Conservation (phyloP, 2,797 vertebrate genomes). For the Pseudocheirus occidentalis region DNA sequence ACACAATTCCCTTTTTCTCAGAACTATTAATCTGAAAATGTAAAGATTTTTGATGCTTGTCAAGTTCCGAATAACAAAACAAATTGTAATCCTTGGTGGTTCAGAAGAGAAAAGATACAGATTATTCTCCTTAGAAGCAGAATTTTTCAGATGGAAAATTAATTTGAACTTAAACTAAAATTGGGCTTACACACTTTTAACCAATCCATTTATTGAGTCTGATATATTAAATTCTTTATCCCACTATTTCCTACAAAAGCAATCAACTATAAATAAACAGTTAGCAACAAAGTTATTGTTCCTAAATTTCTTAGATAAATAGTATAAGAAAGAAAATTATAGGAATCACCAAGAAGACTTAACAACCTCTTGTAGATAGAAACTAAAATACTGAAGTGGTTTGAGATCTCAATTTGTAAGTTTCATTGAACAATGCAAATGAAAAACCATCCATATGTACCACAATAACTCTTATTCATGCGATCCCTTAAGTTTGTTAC, state of each 20-base stretch:
- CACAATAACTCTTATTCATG: too few species aligned
- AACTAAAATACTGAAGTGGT: background rate
- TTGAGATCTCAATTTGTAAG: too few species aligned
- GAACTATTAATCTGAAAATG: too few species aligned
- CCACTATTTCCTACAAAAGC: conserved; percentile 34
- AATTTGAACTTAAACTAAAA: conserved; percentile 30
- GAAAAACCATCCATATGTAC: too few species aligned
- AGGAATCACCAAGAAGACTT: conserved; percentile 23
- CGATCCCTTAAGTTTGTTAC: too few species aligned
- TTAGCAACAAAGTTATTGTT: conserved; percentile 57
- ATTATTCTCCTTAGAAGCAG: conserved; percentile 29
- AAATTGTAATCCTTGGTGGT: background rate
- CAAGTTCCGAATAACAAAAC: background rate
- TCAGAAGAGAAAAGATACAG: background rate
- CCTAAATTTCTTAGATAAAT: conserved; percentile 42
- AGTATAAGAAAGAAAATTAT: conserved; percentile 50
- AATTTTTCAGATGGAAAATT: conserved; percentile 23
- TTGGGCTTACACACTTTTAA: conserved; percentile 23
- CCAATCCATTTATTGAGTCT: conserved; percentile 8
- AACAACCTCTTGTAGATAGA: conserved; percentile 57
- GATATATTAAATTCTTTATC: conserved; percentile 10
- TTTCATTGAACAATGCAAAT: too few species aligned
- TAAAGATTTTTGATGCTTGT: background rate
- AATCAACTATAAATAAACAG: conserved; percentile 25
- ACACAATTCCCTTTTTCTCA: too few species aligned